Evolutionary conservation across 2,888 invertebrate species (phyloP).

Genomic region (Megalurothrips usitatus): DNA sequence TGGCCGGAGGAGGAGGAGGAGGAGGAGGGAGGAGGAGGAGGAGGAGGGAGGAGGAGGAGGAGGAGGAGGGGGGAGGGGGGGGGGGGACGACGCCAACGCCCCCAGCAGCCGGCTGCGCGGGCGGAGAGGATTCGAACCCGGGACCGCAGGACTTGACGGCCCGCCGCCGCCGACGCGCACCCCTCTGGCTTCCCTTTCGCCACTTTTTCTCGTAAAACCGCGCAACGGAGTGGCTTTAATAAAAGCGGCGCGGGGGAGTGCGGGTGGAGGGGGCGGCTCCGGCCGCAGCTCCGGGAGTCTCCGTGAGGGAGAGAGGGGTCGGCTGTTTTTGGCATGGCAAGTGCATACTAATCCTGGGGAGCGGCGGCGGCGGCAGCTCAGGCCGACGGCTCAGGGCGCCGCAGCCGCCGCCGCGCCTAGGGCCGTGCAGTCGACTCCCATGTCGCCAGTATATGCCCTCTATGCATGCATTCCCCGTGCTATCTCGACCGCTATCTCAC

Average conservation of each 20-base stretch:
- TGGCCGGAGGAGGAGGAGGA: neutral
- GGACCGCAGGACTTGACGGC: neutral
- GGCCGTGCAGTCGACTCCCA: neutral
- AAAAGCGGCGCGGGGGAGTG: neutral
- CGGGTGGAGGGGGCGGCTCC: neutral
- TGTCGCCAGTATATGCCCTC: neutral
- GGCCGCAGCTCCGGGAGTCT: neutral
- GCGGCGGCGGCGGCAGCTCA: neutral
- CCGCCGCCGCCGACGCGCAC: neutral
- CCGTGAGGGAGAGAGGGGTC: too few relatives aligned
- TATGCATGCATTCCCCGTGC: neutral
- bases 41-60: neutral
- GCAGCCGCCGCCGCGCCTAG: neutral
- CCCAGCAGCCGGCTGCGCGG: too few relatives aligned
- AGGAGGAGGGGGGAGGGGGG: neutral
- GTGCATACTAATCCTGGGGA: slow-evolving; percentile 6
- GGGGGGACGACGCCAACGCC: neutral
- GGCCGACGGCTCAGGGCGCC: neutral
- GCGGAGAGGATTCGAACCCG: too few relatives aligned
- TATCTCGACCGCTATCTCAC: neutral
- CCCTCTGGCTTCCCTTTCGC: neutral
- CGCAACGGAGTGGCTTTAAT: neutral
- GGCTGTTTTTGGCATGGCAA: slow-evolving; percentile 14
- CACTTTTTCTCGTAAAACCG: neutral
- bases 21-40: neutral